Percentiles rank a stretch among this genome's conserved stretches.
Evolutionary conservation across 2,888 invertebrate genomes (phyloP).

Genomic region (Eurytoma californica): DNA sequence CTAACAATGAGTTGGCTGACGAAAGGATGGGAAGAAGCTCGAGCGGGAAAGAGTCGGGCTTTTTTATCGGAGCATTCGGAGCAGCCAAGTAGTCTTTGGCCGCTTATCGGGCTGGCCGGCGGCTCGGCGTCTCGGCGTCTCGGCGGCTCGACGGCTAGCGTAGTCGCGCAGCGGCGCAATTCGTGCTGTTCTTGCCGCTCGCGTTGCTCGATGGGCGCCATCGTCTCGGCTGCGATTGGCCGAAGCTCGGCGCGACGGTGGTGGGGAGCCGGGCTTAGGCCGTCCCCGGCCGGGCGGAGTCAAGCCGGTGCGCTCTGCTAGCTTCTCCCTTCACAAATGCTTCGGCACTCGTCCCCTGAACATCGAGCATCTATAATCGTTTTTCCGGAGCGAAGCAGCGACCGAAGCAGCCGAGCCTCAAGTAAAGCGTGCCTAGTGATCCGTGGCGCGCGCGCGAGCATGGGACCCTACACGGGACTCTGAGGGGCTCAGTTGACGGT

Average conservation of each 20-base stretch:
- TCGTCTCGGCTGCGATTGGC: conserved; percentile 38
- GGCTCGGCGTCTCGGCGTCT: no score
- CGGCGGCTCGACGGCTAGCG: no score
- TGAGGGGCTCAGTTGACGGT: conserved; percentile 24
- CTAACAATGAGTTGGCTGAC: no score
- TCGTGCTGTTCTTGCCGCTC: neutral
- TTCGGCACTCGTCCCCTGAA: conserved; percentile 39
- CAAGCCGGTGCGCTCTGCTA: conserved; percentile 51
- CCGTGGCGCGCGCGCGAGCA: conserved; percentile 55
- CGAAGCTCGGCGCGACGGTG: neutral
- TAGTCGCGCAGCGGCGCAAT: neutral
- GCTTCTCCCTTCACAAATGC: conserved; percentile 52
- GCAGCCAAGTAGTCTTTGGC: no score
- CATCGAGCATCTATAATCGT: conserved; percentile 9
- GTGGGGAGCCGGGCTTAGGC: conserved; percentile 53
- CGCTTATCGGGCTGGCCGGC: no score
- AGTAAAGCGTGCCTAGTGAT: neutral
- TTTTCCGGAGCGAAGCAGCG: neutral
- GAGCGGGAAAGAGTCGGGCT: no score
- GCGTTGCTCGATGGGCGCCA: conserved; percentile 40
- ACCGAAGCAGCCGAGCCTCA: neutral
- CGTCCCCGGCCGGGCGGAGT: conserved; percentile 60
- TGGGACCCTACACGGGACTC: no score
- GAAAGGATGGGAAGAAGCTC: no score
- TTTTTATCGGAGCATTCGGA: no score